Evolutionary conservation across 2,888 invertebrate species (phyloP), one percentile per base, ranked within the genome.

Genomic region (Heteromurus nitidus): DNA sequence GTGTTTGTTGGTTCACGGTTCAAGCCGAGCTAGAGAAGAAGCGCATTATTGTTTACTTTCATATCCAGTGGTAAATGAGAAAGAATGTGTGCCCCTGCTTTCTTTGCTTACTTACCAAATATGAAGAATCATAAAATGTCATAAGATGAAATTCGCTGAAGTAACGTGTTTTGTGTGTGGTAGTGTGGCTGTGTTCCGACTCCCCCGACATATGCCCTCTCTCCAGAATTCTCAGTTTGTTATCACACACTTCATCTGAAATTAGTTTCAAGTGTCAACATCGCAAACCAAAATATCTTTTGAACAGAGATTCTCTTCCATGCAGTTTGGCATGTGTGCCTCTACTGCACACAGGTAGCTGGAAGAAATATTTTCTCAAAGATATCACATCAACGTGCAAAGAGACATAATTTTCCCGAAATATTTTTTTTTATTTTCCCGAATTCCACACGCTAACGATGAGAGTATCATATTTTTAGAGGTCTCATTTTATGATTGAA

Each of bases 401-500:
- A 3, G 22, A 26, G 16, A 16, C 26, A 24, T 55, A 24, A 55
- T 55, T 55, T 55, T 22, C n/a, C 22, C 13, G 22, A 22, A 55
- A 26, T 20, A 26, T 55, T 26, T 55, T 44, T 30, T 55, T 47
- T 73, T 65, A 74, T 53, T 55, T 18, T 55, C 18, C 36, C 50
- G 53, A 74, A 74, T 74, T 74, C 65, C 64, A 65, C 36, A 47
- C 53, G 30, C 31, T 31, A 3, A 1, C 26, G 1, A 13, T 30
- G 26, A 60, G 50, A 62, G 62, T 62, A 62, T 73, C 47, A 62
- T 62, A 72, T 64, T 64, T 53, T 74, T 36, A 30, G 31, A 74
- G 65, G 36, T 74, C 13, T 42, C 30, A 13, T 65, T 65, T 74
- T 74, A 74, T 74, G 74, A 74, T 74, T 64, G 50, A 74, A 64